Conservation (phyloP, 2,888 invertebrate species). For the Formica aserva region DNA sequence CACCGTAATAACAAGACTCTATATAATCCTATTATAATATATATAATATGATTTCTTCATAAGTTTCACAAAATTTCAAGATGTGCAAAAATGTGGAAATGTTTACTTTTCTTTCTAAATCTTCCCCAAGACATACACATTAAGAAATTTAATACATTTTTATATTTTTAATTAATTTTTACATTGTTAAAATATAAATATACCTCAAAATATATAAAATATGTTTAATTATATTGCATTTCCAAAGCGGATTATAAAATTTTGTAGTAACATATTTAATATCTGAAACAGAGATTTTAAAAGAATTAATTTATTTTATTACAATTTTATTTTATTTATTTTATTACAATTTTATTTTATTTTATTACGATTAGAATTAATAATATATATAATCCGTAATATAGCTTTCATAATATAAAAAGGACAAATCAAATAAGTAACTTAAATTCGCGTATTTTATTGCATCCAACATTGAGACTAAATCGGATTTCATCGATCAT, state of each 20-base stretch:
- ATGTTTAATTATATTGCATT: not conserved
- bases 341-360: too few species aligned
- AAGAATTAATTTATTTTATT: not conserved
- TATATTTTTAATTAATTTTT: not conserved
- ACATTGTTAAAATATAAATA: not conserved
- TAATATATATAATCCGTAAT: not conserved
- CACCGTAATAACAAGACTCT: not conserved
- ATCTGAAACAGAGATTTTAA: too few species aligned
- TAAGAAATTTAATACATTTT: not conserved
- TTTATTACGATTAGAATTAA: too few species aligned
- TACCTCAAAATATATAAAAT: not conserved
- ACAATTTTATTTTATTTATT: too few species aligned
- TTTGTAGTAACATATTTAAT: not conserved
- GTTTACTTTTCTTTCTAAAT: not conserved
- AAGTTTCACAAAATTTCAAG: not conserved
- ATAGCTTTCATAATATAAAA: not conserved
- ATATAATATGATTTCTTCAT: not conserved
- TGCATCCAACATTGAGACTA: not conserved
- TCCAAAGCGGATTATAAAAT: not conserved
- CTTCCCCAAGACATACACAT: not conserved
- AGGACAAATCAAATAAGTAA: not conserved
- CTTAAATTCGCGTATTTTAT: not conserved
- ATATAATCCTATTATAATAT: constrained; percentile 15
- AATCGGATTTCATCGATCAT: constrained; percentile 15
- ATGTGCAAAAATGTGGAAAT: not conserved